Base-by-base conservation (phyloP, 2,797 vertebrate genomes). In the Okamejei kenojei region DNA sequence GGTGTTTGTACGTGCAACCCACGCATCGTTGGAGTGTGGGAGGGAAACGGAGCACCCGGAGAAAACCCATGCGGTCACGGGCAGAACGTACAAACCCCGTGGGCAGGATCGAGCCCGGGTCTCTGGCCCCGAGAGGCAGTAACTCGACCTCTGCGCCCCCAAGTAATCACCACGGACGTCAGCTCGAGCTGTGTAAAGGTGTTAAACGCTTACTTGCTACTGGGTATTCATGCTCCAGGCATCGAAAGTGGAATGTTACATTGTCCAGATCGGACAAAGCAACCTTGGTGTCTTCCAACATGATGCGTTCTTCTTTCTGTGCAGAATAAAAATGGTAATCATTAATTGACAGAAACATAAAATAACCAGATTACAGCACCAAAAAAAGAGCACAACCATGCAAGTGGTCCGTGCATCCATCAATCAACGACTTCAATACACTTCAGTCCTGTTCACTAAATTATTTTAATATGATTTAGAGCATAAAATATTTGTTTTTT, bases 211-310 rank as follows among this genome's bases (percentile, higher is more conserved):
- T 96, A 99, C 99, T 99, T 96, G 99, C 97, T 93, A 99, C 97
- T 0, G 97, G 97, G 95, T 96, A 98, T 96, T 99, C 98, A 23
- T 99, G 98, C 94, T 97, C 96, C 96, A 98, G 96, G 94, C 97
- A 98, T 95, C 98, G 98, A 95, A 99, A 99, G 95, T 97, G 97
- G 96, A 99, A 97, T 92, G 97, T 97, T 95, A 99, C 98, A 94
- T 98, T 99, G 95, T 99, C 99, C 96, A 99, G 94, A 95, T 99
- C 99, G 19, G 96, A 96, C 95, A 99, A 97, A 35, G 98, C 98
- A 10, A 97, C 97, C 95, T 98, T 98, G 94, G 98, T 97, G 95
- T 99, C 99, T 94, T 99, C 98, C 94, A 99, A 96, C 98, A 98
- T 99, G 94, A 95, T 98, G 29, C 96, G 96, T 54, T 99, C 98